A percentile compares a stretch with the other conserved stretches of the same genome.
Conservation (phyloP, 2,888 invertebrate species). For the Sarcophaga variegata region DNA sequence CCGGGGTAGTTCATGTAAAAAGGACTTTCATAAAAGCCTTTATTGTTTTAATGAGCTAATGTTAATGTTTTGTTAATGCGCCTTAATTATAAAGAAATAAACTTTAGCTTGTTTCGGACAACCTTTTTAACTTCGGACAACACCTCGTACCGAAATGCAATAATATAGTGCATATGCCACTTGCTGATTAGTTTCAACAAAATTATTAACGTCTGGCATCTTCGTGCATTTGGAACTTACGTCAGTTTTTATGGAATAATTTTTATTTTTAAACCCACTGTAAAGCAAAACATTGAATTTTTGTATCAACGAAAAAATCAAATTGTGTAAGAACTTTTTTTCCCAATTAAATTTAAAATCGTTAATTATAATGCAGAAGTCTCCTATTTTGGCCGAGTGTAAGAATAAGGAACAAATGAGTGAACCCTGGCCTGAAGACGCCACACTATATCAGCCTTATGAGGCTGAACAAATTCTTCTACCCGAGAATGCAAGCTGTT, state of each 20-base stretch:
- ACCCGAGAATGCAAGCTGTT: conserved; percentile 96
- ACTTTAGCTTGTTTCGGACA: too few species aligned
- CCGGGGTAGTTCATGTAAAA: too few species aligned
- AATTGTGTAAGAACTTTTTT: conserved; percentile 53
- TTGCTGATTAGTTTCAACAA: too few species aligned
- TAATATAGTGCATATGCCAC: too few species aligned
- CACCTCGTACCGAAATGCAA: too few species aligned
- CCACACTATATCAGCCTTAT: conserved; percentile 92
- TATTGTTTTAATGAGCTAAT: too few species aligned
- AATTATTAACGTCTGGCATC: conserved; percentile 3
- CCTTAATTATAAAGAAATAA: too few species aligned
- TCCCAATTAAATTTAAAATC: conserved; percentile 23
- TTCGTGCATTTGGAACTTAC: conserved; percentile 1
- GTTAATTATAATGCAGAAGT: conserved; percentile 73
- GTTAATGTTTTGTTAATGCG: too few species aligned
- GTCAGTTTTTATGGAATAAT: conserved; percentile 35
- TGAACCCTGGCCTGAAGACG: conserved; percentile 95
- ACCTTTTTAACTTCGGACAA: too few species aligned
- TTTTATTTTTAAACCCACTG: conserved; percentile 25
- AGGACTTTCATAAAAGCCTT: too few species aligned
- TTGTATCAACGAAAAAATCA: not conserved
- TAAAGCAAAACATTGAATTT: conserved; percentile 26
- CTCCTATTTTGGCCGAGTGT: conserved; percentile 78
- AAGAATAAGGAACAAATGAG: conserved; percentile 83
- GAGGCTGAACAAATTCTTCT: conserved; percentile 96